These are phyloP conservation scores for Sander lucioperca DNA, from an alignment of 2,113 vertebrate species.

Conservation along the genomic window DNA sequence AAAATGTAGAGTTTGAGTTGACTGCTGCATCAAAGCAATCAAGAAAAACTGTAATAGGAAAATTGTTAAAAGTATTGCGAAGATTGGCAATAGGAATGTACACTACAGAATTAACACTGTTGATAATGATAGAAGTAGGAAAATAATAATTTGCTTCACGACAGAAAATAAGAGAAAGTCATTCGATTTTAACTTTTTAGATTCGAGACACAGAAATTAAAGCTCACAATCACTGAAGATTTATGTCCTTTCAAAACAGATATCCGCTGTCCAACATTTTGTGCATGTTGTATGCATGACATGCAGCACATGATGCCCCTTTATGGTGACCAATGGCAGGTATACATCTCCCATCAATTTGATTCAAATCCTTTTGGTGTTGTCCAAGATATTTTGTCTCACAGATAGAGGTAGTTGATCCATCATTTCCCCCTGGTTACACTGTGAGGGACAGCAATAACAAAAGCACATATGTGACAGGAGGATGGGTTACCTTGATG, in stretches of 20 bases:
- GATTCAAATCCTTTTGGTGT: background rate
- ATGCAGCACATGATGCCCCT: background rate
- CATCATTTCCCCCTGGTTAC: background rate
- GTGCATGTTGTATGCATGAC: background rate
- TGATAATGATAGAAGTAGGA: no score
- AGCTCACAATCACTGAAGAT: background rate
- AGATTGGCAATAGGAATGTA: background rate
- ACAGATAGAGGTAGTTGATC: background rate
- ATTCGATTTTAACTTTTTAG: background rate
- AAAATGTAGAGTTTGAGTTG: no score
- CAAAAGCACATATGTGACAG: background rate
- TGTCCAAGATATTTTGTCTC: constrained; percentile 2
- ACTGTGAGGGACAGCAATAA: background rate
- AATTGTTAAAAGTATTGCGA: background rate
- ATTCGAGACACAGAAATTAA: background rate
- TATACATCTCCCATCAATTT: background rate
- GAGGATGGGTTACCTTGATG: constrained; percentile 88
- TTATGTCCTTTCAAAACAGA: background rate
- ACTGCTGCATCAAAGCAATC: no score
- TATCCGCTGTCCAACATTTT: background rate
- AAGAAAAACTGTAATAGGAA: background rate
- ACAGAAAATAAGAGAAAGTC: background rate
- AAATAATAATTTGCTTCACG: background rate
- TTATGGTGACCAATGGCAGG: no score
- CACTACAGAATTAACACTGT: background rate